phyloP scores from a whole-genome alignment of 2,113 vertebrate genomes.

The Chlorocebus sabaeus region DNA sequence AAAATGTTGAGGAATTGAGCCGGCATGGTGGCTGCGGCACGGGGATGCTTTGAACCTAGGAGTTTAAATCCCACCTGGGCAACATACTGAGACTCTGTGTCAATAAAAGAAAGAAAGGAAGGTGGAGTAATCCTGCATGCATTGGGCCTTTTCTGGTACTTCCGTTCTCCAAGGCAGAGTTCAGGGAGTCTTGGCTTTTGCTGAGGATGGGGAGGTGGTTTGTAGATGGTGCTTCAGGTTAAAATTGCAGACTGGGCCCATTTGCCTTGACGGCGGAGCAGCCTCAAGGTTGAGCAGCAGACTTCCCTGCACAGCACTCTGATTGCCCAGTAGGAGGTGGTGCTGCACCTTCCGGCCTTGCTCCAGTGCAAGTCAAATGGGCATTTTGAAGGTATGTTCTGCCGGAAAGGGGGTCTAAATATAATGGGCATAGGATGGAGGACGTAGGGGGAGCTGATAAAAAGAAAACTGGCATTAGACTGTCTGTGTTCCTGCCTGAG shows the following conservation, averaged over 20 bases:
- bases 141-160: neutral
- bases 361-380: accelerated
- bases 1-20: accelerated
- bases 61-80: neutral
- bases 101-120: neutral
- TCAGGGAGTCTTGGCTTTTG: neutral
- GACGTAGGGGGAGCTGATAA: accelerated
- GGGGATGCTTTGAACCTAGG: neutral
- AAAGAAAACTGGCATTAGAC: neutral
- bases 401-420: neutral
- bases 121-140: accelerated
- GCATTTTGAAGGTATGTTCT: neutral
- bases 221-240: neutral
- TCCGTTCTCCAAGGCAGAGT: neutral
- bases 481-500: neutral
- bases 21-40: neutral
- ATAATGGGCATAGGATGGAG: neutral
- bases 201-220: neutral
- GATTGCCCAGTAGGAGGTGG: neutral
- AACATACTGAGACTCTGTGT: neutral
- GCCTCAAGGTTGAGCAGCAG: neutral
- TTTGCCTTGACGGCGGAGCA: neutral
- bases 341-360: too few species aligned
- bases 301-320: accelerated
- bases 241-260: neutral